A percentile compares a stretch with the other conserved stretches of the same genome.
Evolutionary conservation across 1,140 invertebrate species (phyloP).

Genomic region (Drosophila ohnishii): DNA sequence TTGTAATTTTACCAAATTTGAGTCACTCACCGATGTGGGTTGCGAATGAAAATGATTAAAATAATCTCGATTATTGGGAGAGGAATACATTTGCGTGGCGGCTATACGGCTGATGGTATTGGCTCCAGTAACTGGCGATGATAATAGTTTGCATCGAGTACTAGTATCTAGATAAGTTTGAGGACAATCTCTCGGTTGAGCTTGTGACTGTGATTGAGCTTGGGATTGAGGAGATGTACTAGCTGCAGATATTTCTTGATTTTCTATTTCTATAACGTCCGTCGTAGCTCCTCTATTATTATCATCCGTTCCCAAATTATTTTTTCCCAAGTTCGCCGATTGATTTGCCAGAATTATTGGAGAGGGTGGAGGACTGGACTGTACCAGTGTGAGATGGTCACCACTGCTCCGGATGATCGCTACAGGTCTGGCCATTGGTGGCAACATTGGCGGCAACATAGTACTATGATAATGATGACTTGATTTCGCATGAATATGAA

Average conservation of each 20-base stretch:
- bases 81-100: conserved; percentile 68
- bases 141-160: conserved; percentile 51
- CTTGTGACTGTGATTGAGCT: conserved; percentile 16
- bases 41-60: conserved; percentile 96
- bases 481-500: conserved; percentile 67
- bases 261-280: conserved; percentile 38
- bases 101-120: conserved; percentile 56
- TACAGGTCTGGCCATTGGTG: conserved; percentile 97
- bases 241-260: conserved; percentile 32
- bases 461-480: conserved; percentile 86
- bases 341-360: conserved; percentile 72
- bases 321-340: conserved; percentile 42
- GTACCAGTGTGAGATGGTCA: conserved; percentile 84
- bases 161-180: conserved; percentile 35
- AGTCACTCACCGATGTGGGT: conserved; percentile 89
- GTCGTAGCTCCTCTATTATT: conserved; percentile 27
- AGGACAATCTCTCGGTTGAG: conserved; percentile 16
- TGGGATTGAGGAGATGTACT: conserved; percentile 32
- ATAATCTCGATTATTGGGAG: conserved; percentile 83
- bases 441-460: conserved; percentile 97
- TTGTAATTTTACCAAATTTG: background rate
- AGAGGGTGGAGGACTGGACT: conserved; percentile 84
- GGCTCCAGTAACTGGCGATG: conserved; percentile 23
- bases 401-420: conserved; percentile 96
- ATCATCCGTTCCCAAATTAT: conserved; percentile 28